Conservation (phyloP, 2,797 vertebrate species). For the Apodemus agrarius region DNA sequence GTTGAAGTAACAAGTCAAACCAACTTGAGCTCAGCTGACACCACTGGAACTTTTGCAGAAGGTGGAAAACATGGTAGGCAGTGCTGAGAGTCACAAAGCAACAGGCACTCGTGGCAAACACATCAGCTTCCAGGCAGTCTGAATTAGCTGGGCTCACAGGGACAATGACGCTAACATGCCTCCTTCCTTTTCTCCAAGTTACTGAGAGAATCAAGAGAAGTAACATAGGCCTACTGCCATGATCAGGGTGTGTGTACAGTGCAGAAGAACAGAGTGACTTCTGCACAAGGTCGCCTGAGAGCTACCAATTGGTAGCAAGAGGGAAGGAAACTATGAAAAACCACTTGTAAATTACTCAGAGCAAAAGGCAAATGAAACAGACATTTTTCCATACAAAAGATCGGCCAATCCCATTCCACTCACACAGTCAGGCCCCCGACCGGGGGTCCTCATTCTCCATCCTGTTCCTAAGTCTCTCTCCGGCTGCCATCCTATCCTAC, state of each 20-base stretch:
- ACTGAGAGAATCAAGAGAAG: background rate
- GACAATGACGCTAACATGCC: accelerated
- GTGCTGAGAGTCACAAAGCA: background rate
- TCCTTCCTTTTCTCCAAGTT: background rate
- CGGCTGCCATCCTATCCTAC: background rate
- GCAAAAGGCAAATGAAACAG: background rate
- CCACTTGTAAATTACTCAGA: background rate
- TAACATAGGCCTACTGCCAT: background rate
- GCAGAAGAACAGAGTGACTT: background rate
- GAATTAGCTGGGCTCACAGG: background rate
- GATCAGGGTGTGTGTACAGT: background rate
- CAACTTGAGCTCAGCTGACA: background rate
- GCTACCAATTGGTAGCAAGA: background rate
- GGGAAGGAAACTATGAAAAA: background rate
- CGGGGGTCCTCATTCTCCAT: accelerated
- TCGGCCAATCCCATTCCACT: background rate
- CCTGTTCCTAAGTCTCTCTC: background rate
- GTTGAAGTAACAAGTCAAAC: background rate
- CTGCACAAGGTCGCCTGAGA: background rate
- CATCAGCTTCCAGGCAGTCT: background rate
- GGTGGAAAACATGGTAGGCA: background rate
- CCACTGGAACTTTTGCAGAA: background rate
- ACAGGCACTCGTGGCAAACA: background rate
- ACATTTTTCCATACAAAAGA: background rate
- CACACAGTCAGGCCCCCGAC: background rate